Evolutionary conservation across 2,797 vertebrate species (phyloP), one percentile per base, ranked within the genome.

Genomic region (Cephalopachus bancanus): DNA sequence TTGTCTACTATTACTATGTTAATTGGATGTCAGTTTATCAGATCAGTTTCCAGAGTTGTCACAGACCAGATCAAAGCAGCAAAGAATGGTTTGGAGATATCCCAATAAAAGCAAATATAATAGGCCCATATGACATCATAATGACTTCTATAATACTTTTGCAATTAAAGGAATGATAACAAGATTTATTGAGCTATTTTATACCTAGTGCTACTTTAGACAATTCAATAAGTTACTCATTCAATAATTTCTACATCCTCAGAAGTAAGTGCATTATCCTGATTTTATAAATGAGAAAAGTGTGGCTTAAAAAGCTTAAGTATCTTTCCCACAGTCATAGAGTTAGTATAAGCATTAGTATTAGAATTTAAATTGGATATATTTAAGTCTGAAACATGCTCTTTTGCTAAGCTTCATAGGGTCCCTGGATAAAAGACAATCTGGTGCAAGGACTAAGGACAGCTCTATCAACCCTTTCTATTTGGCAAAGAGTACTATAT

Each of bases 11-110:
- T 24, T 30, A 75, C 22, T 14, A 72, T 10, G 49, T 90, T 71
- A 92, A 26, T 59, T 67, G 24, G 10, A 30, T 19, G 1, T 53
- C 33, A 51, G 65, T 51, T 89, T 20, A 72, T 92, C 37, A 76
- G 49, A 65, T 72, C 9, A 20, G 26, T 83, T 90, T 89, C 6
- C n/a, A 87, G n/a, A 65, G 19, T 79, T 65, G 51, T 74, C 74
- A 59, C 15, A 64, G 17, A 62, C 10, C 14, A 92, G 33, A 96
- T 85, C n/a, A 69, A 93, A 95, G 24, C 65, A 51, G 37, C 51
- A 9, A 72, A 64, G 44, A 44, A 44, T 7, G 44, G 44, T 4
- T 44, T 44, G 44, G 44, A 79, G 53, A 69, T 69, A n/a, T 69
- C n/a, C n/a, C n/a, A n/a, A 10, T 69, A 67, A 10, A 19, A 76